Base-by-base conservation (phyloP, 92 coral and sea anemone species). In the Parazoanthus swiftii region DNA sequence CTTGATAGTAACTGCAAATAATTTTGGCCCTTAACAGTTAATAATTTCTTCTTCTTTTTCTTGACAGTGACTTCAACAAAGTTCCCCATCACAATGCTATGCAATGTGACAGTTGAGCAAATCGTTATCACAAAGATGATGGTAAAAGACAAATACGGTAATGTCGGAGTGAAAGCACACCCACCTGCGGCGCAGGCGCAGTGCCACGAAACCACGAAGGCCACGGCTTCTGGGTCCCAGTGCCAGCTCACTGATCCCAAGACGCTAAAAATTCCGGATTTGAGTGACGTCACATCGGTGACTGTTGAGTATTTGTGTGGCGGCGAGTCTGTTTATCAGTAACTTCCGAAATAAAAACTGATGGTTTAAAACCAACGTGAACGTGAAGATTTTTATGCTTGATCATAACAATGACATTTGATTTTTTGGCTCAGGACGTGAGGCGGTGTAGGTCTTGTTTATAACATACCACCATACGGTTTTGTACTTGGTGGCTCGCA, bases 201-300 rank as follows among this genome's bases (percentile, higher is more conserved):
- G 79, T 84, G 87, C 65, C 25, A 84, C 70, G 78, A 84, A 16
- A 68, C 87, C 15, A 70, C 44, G 79, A 71, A 84, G 67, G 78
- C 59, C 26, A 42, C 79, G 43, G n/a, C 58, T 0, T 39, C 36
- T 29, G 87, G 87, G 0, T 23, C 87, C 67, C 16, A 84, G 46
- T 84, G 87, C 48, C 79, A 84, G 43, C 68, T 84, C 1, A 84
- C 79, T 1, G 87, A 84, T 43, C 87, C 87, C 2, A 84, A 84
- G 79, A 37, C 79, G 2, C 44, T 84, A 29, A 70, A 84, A 46
- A 84, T 84, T 46, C 79, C 79, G 44, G 43, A 84, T 44, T 48
- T 71, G 43, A 70, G 66, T 70, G 87, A 84, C 44, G 75, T 84
- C 44, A 37, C 26, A 46, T 43, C 66, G 6, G n/a, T 71, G 23